Base-by-base conservation (phyloP, 2,888 invertebrate species). In the Autographa gamma region DNA sequence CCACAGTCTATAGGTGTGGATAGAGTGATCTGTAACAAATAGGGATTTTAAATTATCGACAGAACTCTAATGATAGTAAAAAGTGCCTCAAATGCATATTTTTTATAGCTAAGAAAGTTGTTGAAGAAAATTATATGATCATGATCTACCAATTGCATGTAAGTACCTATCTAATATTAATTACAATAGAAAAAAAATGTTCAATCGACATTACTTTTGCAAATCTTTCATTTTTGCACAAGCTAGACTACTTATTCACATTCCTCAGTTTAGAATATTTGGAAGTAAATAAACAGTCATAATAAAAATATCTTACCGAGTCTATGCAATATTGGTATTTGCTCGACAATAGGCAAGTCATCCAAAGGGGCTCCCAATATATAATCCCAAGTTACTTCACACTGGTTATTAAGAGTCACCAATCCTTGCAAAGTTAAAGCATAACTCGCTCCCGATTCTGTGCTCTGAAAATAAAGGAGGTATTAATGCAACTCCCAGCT, bases 1-100 rank as follows among this genome's bases (percentile, higher is more conserved):
- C 98, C 98, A 98, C 9, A 98, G 93, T 48, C 98, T 96, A 88
- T 97, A 97, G 0, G 97, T 97, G 88, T 98, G 98, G 56, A 98
- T 96, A 0, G 98, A 97, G 87, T 98, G 98, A 93, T 98, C 98
- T 97, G 61, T 11, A 76, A 76, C 6, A 63, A 56, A 48, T n/a
- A 16, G 5, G 14, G 16, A 3, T 14, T 43, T 43, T 16, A 14
- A 43, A n/a, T 43, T 5, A 16, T 43, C 6, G 14, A 16, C 16
- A 16, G 6, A 43, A 34, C n/a, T 6, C 34, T 25, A 25, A 25
- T 25, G 25, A 25, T 25, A n/a, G n/a, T n/a, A n/a, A n/a, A n/a
- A n/a, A n/a, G n/a, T n/a, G n/a, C n/a, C n/a, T n/a, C n/a, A n/a
- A n/a, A n/a, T n/a, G n/a, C n/a, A n/a, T n/a, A n/a, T n/a, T n/a